A percentile compares a stretch with the other conserved stretches of the same genome.
phyloP scores from a whole-genome alignment of 2,888 invertebrate genomes.

The Oscheius myriophilus region DNA sequence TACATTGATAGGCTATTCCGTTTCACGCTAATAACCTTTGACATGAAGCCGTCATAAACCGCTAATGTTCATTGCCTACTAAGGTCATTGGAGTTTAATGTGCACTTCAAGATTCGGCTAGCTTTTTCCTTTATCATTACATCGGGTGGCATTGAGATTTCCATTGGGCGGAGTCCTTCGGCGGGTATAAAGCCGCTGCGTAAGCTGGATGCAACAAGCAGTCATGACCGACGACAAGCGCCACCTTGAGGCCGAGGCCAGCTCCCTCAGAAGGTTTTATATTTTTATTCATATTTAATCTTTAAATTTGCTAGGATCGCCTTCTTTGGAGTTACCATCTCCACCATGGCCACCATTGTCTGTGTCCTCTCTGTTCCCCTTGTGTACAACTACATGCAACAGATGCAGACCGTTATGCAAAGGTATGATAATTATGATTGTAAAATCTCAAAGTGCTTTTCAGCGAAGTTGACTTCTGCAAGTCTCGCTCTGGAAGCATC shows the following conservation, averaged over 20 bases:
- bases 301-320: constrained; percentile 39
- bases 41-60: no score
- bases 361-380: constrained; percentile 63
- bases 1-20: no score
- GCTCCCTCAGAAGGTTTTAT: constrained; percentile 13
- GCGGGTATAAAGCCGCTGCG: constrained; percentile 13
- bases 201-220: background rate
- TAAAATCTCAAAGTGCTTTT: background rate
- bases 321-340: constrained; percentile 60
- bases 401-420: constrained; percentile 64
- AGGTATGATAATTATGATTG: constrained; percentile 16
- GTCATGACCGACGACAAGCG: constrained; percentile 25
- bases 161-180: constrained; percentile 11
- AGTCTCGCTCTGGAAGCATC: constrained; percentile 61
- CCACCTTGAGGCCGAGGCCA: constrained; percentile 23
- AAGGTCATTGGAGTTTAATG: no score
- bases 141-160: constrained; percentile 22
- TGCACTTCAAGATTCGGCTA: no score
- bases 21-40: no score
- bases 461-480: constrained; percentile 63
- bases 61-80: no score
- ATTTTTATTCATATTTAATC: background rate
- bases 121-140: background rate
- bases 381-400: constrained; percentile 68
- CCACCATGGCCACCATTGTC: constrained; percentile 58